A percentile compares a stretch with the other conserved stretches of the same genome.
Conservation (phyloP, 1,140 invertebrate genomes). For the Diprion similis region DNA sequence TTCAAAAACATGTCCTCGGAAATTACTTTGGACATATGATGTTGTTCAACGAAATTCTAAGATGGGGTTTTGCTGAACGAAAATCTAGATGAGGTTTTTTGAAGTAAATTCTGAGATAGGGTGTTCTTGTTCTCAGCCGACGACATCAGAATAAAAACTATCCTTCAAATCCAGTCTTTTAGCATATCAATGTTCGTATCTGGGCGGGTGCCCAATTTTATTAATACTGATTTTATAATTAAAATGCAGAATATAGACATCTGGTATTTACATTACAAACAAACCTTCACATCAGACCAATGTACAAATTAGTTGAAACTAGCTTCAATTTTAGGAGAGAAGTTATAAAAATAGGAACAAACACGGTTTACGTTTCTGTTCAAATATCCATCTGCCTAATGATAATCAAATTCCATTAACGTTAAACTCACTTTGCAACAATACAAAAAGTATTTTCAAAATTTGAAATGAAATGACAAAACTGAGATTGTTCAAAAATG, state of each 20-base stretch:
- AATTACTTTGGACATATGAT: no score
- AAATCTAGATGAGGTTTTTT: no score
- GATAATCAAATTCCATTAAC: no score
- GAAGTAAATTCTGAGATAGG: no score
- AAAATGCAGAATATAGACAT: not conserved
- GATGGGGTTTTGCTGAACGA: no score
- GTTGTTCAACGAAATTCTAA: no score
- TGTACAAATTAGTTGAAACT: not conserved
- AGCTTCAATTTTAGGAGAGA: not conserved
- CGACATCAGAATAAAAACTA: not conserved
- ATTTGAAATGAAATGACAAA: no score
- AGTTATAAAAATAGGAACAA: not conserved
- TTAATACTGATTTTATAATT: slow-evolving; percentile 8
- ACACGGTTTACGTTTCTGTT: no score
- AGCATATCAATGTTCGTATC: not conserved
- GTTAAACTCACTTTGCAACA: not conserved
- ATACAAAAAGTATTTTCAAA: not conserved
- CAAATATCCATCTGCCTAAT: no score
- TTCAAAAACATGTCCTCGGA: no score
- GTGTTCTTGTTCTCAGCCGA: no score
- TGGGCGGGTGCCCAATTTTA: not conserved
- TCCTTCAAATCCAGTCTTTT: not conserved
- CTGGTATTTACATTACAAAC: not conserved
- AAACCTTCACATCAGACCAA: not conserved
- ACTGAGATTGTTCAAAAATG: no score